Evolutionary conservation across 2,113 vertebrate species (phyloP).

Genomic region (Tragulus kanchil): DNA sequence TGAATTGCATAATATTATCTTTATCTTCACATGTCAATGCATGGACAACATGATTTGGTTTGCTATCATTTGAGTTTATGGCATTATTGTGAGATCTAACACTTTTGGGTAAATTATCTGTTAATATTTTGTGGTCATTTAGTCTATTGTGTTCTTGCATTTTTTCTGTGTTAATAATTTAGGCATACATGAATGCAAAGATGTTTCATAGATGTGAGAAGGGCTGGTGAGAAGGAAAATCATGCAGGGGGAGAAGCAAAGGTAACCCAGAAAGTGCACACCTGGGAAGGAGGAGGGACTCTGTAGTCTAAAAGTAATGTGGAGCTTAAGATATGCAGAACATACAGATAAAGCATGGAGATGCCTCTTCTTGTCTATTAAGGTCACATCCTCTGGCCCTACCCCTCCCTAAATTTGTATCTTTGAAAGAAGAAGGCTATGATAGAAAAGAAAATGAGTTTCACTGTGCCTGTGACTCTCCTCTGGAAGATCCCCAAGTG

Average conservation of each 20-base stretch:
- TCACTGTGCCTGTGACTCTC: neutral
- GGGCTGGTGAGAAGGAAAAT: fast-evolving
- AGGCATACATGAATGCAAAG: neutral
- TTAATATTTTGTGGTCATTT: neutral
- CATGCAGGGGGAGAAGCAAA: neutral
- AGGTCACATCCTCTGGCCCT: fast-evolving
- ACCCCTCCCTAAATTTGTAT: neutral
- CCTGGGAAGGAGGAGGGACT: neutral
- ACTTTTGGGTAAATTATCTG: neutral
- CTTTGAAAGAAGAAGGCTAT: neutral
- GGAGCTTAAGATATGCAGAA: neutral
- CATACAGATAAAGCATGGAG: neutral
- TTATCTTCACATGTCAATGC: neutral
- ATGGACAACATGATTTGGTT: neutral
- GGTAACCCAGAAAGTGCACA: neutral
- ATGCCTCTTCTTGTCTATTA: neutral
- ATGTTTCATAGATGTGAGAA: neutral
- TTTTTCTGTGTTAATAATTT: conserved; percentile 7
- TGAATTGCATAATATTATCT: neutral
- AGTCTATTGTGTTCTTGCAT: neutral
- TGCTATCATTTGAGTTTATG: neutral
- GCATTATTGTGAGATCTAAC: neutral
- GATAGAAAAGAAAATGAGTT: neutral
- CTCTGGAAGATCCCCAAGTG: neutral
- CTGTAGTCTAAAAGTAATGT: neutral